Percentiles rank a stretch among this genome's conserved stretches.
phyloP scores from a whole-genome alignment of 2,797 vertebrate species.

The Malurus splendens region DNA sequence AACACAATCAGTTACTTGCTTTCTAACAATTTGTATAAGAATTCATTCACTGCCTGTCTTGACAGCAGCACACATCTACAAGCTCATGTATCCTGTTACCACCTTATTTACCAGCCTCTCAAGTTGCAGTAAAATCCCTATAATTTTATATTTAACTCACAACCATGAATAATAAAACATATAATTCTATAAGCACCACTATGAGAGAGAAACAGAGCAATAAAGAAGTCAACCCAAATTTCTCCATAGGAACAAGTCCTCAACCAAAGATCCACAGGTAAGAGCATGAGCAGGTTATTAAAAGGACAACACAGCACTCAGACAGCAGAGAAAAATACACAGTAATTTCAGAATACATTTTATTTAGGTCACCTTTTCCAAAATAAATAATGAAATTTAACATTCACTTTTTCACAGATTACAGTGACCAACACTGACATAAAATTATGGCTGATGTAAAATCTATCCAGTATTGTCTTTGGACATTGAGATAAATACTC shows the following conservation, averaged over 20 bases:
- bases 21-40: not conserved
- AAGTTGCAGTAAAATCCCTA: slow-evolving; percentile 23
- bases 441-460: not conserved
- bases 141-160: slow-evolving; percentile 1
- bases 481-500: not conserved
- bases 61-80: fast-evolving
- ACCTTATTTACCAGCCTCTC: not conserved
- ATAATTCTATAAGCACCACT: not conserved
- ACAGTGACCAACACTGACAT: not conserved
- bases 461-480: not conserved
- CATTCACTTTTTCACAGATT: not conserved
- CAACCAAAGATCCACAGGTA: not conserved
- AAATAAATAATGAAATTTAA: not conserved
- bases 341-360: not conserved
- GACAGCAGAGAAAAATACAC: not conserved
- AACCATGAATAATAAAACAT: slow-evolving; percentile 13
- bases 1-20: not conserved
- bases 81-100: not conserved
- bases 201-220: not conserved
- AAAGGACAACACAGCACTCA: not conserved
- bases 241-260: not conserved
- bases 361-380: not conserved
- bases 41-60: not conserved
- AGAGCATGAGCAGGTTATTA: not conserved
- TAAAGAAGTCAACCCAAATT: not conserved